These are phyloP conservation scores for Malurus cyaneus DNA, from an alignment of 2,113 vertebrate species.

Conservation along the genomic window DNA sequence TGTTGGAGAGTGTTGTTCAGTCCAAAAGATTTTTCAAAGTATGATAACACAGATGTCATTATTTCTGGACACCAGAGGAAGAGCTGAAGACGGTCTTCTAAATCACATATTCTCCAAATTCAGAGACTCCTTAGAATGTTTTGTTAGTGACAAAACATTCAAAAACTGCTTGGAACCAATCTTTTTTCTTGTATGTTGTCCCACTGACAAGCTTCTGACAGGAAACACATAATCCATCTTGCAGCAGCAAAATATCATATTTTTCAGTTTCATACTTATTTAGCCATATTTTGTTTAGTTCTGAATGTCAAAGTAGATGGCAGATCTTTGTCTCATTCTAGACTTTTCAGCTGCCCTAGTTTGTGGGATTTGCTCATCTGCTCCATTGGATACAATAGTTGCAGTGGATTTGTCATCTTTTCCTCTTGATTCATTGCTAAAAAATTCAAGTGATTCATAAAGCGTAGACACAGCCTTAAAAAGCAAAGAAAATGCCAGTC, in stretches of 20 bases:
- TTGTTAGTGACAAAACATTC: neutral
- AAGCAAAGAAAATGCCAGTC: slow-evolving; percentile 19
- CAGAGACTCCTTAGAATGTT: neutral
- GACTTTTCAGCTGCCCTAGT: neutral
- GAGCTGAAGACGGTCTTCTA: neutral
- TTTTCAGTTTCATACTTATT: neutral
- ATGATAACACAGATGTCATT: neutral
- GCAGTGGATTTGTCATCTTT: neutral
- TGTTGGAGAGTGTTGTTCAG: neutral
- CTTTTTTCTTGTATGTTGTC: neutral
- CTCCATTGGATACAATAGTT: neutral
- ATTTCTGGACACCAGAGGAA: neutral
- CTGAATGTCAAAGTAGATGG: neutral
- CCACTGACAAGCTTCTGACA: neutral
- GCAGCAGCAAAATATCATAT: neutral
- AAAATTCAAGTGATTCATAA: slow-evolving; percentile 53
- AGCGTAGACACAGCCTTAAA: slow-evolving; percentile 56
- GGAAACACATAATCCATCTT: neutral
- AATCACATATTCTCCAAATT: neutral
- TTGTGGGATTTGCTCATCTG: neutral
- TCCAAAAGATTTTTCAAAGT: neutral
- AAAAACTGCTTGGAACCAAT: neutral
- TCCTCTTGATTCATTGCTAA: slow-evolving; percentile 28
- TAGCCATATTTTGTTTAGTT: neutral
- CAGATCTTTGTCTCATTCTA: neutral